A percentile compares a stretch with the other conserved stretches of the same genome.
These are phyloP conservation scores for Heliconius hermathena DNA, from an alignment of 1,140 invertebrate genomes.

Conservation along the genomic window DNA sequence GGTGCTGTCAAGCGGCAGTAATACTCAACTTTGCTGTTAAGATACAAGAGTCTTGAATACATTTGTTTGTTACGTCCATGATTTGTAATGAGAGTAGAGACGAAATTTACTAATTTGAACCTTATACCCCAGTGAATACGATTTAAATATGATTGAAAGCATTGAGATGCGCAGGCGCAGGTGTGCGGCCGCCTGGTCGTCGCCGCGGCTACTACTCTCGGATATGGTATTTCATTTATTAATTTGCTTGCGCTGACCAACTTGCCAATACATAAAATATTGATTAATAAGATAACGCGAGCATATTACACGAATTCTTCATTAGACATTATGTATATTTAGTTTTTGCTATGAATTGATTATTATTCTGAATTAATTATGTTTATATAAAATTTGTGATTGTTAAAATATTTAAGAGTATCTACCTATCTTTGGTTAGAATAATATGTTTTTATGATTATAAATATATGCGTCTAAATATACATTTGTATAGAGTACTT, in stretches of 20 bases:
- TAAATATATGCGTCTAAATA: too few species aligned
- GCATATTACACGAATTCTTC: conserved; percentile 20
- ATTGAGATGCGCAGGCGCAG: conserved; percentile 72
- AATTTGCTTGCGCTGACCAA: conserved; percentile 75
- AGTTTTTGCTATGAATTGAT: neutral
- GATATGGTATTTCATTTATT: conserved; percentile 79
- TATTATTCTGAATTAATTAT: too few species aligned
- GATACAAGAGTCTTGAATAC: conserved; percentile 76
- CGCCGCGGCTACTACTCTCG: conserved; percentile 74
- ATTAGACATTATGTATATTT: neutral
- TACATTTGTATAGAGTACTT: too few species aligned
- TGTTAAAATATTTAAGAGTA: too few species aligned
- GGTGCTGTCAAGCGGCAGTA: conserved; percentile 57
- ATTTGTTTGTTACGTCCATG: conserved; percentile 78
- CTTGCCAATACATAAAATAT: conserved; percentile 56
- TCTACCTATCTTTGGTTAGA: too few species aligned
- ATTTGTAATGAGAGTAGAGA: conserved; percentile 73
- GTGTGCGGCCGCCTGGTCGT: conserved; percentile 76
- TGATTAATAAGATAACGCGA: conserved; percentile 48
- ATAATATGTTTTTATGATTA: too few species aligned
- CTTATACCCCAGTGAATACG: conserved; percentile 13
- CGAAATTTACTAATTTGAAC: conserved; percentile 20
- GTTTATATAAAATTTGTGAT: too few species aligned
- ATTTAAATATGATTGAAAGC: conserved; percentile 41
- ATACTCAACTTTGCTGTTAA: conserved; percentile 73